phyloP scores from a whole-genome alignment of 2,113 vertebrate species.

The Sylvilagus bachmani region DNA sequence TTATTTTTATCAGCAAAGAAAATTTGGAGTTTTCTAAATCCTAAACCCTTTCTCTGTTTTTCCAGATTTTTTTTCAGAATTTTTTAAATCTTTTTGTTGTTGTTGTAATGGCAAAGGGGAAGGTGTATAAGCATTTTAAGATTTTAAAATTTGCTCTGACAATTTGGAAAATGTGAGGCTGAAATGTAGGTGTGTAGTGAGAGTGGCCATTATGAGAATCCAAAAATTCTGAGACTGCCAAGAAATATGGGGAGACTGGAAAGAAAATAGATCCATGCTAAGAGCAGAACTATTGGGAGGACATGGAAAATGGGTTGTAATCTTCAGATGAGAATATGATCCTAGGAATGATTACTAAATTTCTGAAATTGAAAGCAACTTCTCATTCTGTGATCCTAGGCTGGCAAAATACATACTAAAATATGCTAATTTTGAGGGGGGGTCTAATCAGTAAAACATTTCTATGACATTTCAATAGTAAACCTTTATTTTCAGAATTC shows the following conservation, averaged over 20 bases:
- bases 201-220: background rate
- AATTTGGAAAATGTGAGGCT: background rate
- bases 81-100: background rate
- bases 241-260: background rate
- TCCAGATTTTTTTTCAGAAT: background rate
- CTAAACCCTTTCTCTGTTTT: background rate
- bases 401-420: background rate
- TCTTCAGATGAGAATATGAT: background rate
- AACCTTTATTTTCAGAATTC: slow-evolving; percentile 9
- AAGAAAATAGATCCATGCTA: background rate
- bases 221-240: background rate
- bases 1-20: background rate
- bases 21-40: background rate
- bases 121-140: background rate
- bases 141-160: background rate
- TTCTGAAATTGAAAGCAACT: background rate
- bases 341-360: background rate
- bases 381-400: background rate
- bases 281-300: background rate
- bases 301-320: background rate
- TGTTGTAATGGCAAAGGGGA: background rate
- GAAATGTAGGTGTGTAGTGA: background rate
- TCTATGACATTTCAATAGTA: background rate
- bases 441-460: background rate
- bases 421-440: background rate